phyloP scores from a whole-genome alignment of 2,888 invertebrate genomes.

The Agrilus biguttatus region DNA sequence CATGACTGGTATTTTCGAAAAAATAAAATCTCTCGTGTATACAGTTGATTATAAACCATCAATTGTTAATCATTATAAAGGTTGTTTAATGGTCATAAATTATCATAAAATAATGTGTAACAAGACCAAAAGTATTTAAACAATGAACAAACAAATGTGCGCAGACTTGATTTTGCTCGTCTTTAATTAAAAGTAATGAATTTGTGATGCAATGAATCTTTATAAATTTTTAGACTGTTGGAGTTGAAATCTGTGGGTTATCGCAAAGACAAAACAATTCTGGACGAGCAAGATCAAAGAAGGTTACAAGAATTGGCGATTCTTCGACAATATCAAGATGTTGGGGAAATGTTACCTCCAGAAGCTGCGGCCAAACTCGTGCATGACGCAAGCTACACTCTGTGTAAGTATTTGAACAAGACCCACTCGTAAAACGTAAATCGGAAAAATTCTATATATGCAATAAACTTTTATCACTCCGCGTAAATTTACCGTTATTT shows the following conservation, averaged over 20 bases:
- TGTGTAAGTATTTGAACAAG: slow-evolving; percentile 42
- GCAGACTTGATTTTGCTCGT: too few relatives aligned
- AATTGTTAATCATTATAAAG: too few relatives aligned
- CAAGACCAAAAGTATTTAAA: too few relatives aligned
- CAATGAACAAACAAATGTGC: too few relatives aligned
- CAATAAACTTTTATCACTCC: too few relatives aligned
- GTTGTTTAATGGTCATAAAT: too few relatives aligned
- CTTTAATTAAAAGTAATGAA: too few relatives aligned
- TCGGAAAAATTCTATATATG: too few relatives aligned
- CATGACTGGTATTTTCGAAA: too few relatives aligned
- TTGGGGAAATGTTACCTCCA: slow-evolving; percentile 50
- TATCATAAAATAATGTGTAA: too few relatives aligned
- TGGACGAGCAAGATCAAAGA: slow-evolving; percentile 62
- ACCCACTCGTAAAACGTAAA: neutral
- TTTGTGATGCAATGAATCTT: neutral
- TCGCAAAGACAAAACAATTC: slow-evolving; percentile 57
- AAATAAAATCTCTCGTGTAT: too few relatives aligned
- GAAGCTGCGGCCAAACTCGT: slow-evolving; percentile 59
- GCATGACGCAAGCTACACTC: slow-evolving; percentile 49
- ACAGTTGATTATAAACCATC: too few relatives aligned
- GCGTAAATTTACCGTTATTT: slow-evolving; percentile 1
- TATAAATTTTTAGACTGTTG: slow-evolving; percentile 40
- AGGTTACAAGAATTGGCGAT: slow-evolving; percentile 59
- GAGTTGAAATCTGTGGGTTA: slow-evolving; percentile 63
- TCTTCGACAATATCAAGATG: slow-evolving; percentile 51